Evolutionary conservation across 2,797 vertebrate genomes (phyloP).

Genomic region (Chlorospingus flavigularis): DNA sequence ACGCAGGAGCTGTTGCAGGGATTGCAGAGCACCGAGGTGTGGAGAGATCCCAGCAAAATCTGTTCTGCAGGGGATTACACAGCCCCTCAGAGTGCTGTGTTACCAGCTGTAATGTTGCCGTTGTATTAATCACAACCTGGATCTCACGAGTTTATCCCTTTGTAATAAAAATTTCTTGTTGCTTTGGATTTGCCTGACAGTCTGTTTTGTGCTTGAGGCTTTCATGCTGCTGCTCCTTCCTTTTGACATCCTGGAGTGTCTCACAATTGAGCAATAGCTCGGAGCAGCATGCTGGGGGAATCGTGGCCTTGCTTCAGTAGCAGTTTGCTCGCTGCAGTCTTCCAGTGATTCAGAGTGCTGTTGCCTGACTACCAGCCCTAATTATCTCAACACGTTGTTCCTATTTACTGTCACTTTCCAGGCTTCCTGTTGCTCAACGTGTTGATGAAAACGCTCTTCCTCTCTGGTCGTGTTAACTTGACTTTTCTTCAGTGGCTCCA

Average conservation of each 20-base stretch:
- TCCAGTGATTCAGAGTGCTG: conserved; percentile 49
- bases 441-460: conserved; percentile 11
- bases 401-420: conserved; percentile 67
- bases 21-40: background rate
- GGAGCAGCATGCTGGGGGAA: conserved; percentile 32
- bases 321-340: conserved; percentile 17
- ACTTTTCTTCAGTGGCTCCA: background rate
- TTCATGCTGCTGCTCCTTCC: conserved; percentile 33
- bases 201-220: conserved; percentile 20
- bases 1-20: background rate
- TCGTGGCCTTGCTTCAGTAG: conserved; percentile 21
- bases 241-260: conserved; percentile 6
- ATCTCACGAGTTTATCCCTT: background rate
- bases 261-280: conserved; percentile 56
- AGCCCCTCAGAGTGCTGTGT: background rate
- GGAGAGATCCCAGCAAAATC: background rate
- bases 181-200: background rate
- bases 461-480: conserved; percentile 16
- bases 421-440: conserved; percentile 67
- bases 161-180: background rate
- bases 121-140: background rate
- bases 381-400: conserved; percentile 68
- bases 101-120: background rate
- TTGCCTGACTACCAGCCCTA: conserved; percentile 62
- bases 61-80: background rate